Base-by-base conservation (phyloP, 1,140 invertebrate genomes). In the Penaeus japonicus region DNA sequence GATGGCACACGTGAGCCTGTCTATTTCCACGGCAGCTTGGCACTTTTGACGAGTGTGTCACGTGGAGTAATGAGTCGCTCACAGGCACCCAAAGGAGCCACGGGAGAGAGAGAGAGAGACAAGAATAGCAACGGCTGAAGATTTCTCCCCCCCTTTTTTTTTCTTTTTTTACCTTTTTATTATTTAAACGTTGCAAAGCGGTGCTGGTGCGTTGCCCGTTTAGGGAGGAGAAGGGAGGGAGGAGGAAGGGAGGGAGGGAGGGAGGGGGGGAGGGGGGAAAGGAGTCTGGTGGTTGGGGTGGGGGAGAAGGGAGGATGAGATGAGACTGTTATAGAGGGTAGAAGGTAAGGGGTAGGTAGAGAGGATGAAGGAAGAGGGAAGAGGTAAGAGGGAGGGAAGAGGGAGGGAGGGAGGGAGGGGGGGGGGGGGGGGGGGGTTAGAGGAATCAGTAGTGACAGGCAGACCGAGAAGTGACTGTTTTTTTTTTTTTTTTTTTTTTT, bases 21-120 rank as follows among this genome's bases (percentile, higher is more conserved):
- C 79, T 79, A 62, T 86, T 86, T 86, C 75, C 84, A 79, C 32
- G 84, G 27, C 84, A 59, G 32, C 53, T 86, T 86, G 84, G 84
- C 84, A 86, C 84, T 86, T 86, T 86, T 86, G 84, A 86, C 84
- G 84, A 86, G 84, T 86, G 84, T 85, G 84, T 86, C 75, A 79
- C 84, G 79, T 86, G 84, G 84, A 86, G 79, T 86, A 77, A 86
- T 86, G 84, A 59, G 84, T 75, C 73, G 75, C 54, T 57, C 32
- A 75, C 39, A 77, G 24, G 84, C 39, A 39, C 39, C 39, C 39
- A 10, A 10, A 39, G 39, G 17, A 24, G 80, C 18, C 10, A 27
- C 24, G n/a, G 78, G 32, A 27, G 78, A 35, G 54, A n/a, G n/a
- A n/a, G n/a, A n/a, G n/a, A 1, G 27, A 39, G 57, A 30, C 84